Evolutionary conservation across 2,113 vertebrate genomes (phyloP).

Genomic region (Colossoma macropomum): DNA sequence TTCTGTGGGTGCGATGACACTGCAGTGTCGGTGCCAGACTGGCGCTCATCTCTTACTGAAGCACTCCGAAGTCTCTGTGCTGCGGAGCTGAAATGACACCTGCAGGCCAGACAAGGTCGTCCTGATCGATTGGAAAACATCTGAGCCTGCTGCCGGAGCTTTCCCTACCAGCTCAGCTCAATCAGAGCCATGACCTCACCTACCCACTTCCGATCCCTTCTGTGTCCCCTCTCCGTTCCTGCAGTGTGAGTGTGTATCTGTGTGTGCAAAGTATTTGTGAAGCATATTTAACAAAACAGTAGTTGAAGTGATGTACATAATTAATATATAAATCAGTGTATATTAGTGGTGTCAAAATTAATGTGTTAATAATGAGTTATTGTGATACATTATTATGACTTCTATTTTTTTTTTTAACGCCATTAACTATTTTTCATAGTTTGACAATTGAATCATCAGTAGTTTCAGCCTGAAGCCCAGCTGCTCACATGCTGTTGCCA

Average conservation of each 20-base stretch:
- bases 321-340: too few relatives aligned
- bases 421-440: too few relatives aligned
- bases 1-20: slow-evolving; percentile 1
- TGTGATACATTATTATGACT: too few relatives aligned
- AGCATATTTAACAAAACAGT: too few relatives aligned
- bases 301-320: too few relatives aligned
- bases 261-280: not conserved
- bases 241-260: not conserved
- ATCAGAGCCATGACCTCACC: slow-evolving; percentile 51
- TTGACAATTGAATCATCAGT: too few relatives aligned
- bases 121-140: slow-evolving; percentile 53
- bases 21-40: slow-evolving; percentile 17
- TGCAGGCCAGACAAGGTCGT: slow-evolving; percentile 50
- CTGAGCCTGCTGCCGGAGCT: slow-evolving; percentile 43
- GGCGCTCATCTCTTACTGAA: slow-evolving; percentile 24
- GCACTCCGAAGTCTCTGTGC: slow-evolving; percentile 13
- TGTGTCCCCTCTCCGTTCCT: not conserved
- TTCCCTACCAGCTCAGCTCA: slow-evolving; percentile 37
- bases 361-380: too few relatives aligned
- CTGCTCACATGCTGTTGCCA: too few relatives aligned
- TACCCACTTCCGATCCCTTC: not conserved
- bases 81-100: slow-evolving; percentile 50
- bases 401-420: too few relatives aligned
- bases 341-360: too few relatives aligned
- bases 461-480: too few relatives aligned